Evolutionary conservation across 2,113 vertebrate genomes (phyloP), one percentile per base, ranked within the genome.

Genomic region (Aix galericulata): DNA sequence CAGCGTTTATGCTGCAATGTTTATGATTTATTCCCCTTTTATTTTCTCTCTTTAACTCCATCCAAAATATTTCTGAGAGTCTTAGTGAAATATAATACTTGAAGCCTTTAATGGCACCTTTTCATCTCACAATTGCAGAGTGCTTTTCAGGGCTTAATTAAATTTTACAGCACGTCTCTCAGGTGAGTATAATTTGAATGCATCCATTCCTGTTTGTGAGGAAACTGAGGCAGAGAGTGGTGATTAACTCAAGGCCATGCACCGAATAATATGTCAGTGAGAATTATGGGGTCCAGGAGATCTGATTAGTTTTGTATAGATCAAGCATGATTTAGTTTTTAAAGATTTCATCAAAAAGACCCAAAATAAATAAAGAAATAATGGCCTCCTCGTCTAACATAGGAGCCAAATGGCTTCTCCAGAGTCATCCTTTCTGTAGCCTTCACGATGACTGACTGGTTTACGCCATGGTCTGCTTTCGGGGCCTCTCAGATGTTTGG

Each of bases 11-110:
- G 94, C 86, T 91, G 81, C 83, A 91, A 73, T 96, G 81, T 95
- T 92, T 96, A 95, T 96, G 95, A 96, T 96, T 96, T 97, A 96
- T 96, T 96, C 81, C 36, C 81, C 80, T 94, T 97, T 92, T 93
- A 93, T 97, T 97, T 94, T 96, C 93, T 94, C 80, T 97, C 94
- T 96, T 97, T 92, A 97, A 96, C 94, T 94, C 89, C 58, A 84
- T 96, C 92, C 95, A 96, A 97, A 94, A 94, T 94, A 92, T 93
- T 96, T 97, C 93, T 93, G 71, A 88, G 79, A 95, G 62, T 88
- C 93, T 95, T 96, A 94, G 93, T 96, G 95, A 97, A 97, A 96
- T 95, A 89, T 85, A 96, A 96, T 85, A 95, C 93, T 89, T 55
- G 86, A 80, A 92, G 83, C 88, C 38, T 96, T 88, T 96, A 96